Evolutionary conservation across 1,140 invertebrate species (phyloP).

Genomic region (Galleria mellonella): DNA sequence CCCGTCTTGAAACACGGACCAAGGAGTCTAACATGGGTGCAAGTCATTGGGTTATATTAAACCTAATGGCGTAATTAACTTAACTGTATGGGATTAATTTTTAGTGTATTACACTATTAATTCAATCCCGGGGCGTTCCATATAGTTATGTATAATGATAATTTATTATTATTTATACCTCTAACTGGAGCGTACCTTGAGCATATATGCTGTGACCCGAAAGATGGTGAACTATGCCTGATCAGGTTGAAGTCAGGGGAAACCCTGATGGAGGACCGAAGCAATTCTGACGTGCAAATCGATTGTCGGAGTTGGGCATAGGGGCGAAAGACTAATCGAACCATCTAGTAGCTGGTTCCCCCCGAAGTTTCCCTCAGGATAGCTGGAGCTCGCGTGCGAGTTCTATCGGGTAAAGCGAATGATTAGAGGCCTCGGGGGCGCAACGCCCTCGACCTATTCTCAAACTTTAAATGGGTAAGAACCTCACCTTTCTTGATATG

Average conservation of each 20-base stretch:
- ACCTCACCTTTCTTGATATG: constrained; percentile 80
- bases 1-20: constrained; percentile 96
- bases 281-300: constrained; percentile 95
- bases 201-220: constrained; percentile 87
- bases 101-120: too few relatives aligned
- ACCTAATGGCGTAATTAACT: constrained; percentile 82
- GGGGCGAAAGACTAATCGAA: constrained; percentile 96
- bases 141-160: neutral
- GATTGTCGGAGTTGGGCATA: constrained; percentile 92
- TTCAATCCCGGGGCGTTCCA: constrained; percentile 24
- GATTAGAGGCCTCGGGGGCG: constrained; percentile 89
- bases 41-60: constrained; percentile 80
- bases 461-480: constrained; percentile 93
- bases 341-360: constrained; percentile 93
- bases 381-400: constrained; percentile 77
- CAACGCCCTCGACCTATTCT: constrained; percentile 89
- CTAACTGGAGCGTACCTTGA: constrained; percentile 75
- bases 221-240: constrained; percentile 95
- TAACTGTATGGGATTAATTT: constrained; percentile 45
- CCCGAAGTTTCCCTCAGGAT: constrained; percentile 94
- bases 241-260: constrained; percentile 89
- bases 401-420: constrained; percentile 88
- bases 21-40: constrained; percentile 91
- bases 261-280: constrained; percentile 91
- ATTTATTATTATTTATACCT: too few relatives aligned